Evolutionary conservation across 2,113 vertebrate genomes (phyloP).

Genomic region (Nicator chloris): DNA sequence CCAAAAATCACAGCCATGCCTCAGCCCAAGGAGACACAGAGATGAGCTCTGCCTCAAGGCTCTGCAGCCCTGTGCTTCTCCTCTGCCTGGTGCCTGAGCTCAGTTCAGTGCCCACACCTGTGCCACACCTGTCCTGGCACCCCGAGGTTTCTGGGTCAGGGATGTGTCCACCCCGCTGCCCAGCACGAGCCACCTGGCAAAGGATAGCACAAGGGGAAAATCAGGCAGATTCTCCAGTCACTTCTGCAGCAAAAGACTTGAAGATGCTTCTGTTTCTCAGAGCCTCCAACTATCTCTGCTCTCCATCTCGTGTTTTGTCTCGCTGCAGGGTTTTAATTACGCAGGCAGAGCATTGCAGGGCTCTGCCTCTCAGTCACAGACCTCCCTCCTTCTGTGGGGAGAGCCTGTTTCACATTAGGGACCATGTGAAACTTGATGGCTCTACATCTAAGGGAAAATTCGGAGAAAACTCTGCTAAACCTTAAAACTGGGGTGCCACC

Average conservation of each 20-base stretch:
- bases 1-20: background rate
- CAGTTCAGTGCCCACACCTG: fast-evolving
- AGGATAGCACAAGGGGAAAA: background rate
- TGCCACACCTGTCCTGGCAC: background rate
- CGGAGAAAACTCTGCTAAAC: background rate
- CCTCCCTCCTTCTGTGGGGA: background rate
- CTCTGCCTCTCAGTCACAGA: background rate
- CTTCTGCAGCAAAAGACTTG: background rate
- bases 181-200: fast-evolving
- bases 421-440: background rate
- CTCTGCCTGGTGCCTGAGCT: background rate
- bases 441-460: background rate
- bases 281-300: background rate
- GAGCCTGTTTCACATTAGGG: background rate
- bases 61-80: background rate
- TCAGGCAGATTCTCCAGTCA: background rate
- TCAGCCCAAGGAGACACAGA: background rate
- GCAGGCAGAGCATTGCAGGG: fast-evolving
- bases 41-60: background rate
- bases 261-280: background rate
- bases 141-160: background rate
- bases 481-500: background rate
- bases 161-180: fast-evolving
- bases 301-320: background rate
- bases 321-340: background rate